These are phyloP conservation scores for Parotocinclus haroldoi DNA, from an alignment of 2,797 vertebrate species.

Conservation along the genomic window DNA sequence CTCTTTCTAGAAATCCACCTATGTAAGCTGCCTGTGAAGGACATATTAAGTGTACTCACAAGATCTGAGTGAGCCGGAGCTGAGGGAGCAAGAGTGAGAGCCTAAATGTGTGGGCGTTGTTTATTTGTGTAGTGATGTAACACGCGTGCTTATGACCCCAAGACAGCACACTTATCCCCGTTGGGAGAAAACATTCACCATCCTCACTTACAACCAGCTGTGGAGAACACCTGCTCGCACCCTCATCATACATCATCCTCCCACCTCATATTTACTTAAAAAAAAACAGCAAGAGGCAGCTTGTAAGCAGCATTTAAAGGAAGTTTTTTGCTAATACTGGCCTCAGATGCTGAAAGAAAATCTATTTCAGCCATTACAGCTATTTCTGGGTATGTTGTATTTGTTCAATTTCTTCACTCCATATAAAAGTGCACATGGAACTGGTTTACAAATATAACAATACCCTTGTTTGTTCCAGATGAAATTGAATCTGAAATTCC, in stretches of 20 bases:
- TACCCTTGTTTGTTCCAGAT: too few species aligned
- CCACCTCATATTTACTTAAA: conserved; percentile 14
- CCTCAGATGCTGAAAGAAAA: too few species aligned
- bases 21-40: not conserved
- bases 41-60: too few species aligned
- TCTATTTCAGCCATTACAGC: too few species aligned
- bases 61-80: not conserved
- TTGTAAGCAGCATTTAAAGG: not conserved
- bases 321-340: too few species aligned
- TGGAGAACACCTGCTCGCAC: conserved; percentile 36
- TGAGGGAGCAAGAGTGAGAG: not conserved
- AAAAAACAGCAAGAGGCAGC: not conserved
- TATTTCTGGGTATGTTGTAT: too few species aligned
- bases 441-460: too few species aligned
- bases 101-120: conserved; percentile 29
- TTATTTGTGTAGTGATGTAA: conserved; percentile 36
- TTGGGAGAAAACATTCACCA: conserved; percentile 16
- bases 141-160: conserved; percentile 32
- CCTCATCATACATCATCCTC: conserved; percentile 26
- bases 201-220: conserved; percentile 32
- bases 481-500: too few species aligned
- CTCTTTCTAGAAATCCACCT: not conserved
- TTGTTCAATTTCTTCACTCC: too few species aligned
- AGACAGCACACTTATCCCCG: conserved; percentile 24
- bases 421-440: too few species aligned